Evolutionary conservation across 2,797 vertebrate genomes (phyloP), one percentile per base, ranked within the genome.

Genomic region (Pampus argenteus): DNA sequence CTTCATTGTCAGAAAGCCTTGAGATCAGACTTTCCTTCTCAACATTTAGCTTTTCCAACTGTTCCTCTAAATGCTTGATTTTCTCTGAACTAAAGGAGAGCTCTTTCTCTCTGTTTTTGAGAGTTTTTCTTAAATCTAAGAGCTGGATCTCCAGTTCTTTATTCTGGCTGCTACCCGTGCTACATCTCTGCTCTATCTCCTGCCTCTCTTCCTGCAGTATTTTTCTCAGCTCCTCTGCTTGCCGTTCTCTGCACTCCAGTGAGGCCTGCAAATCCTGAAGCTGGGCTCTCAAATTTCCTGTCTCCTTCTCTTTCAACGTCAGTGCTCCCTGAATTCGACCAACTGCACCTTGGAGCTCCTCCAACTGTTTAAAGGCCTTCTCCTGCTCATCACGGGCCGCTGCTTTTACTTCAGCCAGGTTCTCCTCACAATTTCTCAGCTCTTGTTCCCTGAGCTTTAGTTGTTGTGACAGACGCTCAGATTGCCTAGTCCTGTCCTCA

Each of bases 251-350:
- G 40, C 91, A 87, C 71, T 95, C 93, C 62, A 94, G 81, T 0
- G 86, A 91, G 0, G 79, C 78, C 58, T 95, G 92, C 0, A 93
- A 87, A 74, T 94, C 93, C 75, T 92, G 95, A 50, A 97, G 92
- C 88, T 95, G 96, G 28, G 83, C 92, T 76, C 91, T 93, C 20
- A 97, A 88, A 83, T 96, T 95, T 64, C 91, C 87, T 0, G 92
- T 78, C 82, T 97, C 95, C 73, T 94, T 92, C 74, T 93, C 94
- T 90, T 97, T 96, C 58, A 89, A 56, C 2, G 90, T 91, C 42
- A 96, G 81, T 1, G 92, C 92, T 17, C 95, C 93, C 74, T 92
- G 93, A 79, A 96, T 94, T 0, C 78, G 87, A 34, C 92, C 90
- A 0, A 92, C 84, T 15, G 94, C 94, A 9, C 84, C 82, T 52